Percentiles rank a stretch among this genome's conserved stretches.
Conservation (phyloP, 1,140 invertebrate species). For the Chionoecetes opilio region DNA sequence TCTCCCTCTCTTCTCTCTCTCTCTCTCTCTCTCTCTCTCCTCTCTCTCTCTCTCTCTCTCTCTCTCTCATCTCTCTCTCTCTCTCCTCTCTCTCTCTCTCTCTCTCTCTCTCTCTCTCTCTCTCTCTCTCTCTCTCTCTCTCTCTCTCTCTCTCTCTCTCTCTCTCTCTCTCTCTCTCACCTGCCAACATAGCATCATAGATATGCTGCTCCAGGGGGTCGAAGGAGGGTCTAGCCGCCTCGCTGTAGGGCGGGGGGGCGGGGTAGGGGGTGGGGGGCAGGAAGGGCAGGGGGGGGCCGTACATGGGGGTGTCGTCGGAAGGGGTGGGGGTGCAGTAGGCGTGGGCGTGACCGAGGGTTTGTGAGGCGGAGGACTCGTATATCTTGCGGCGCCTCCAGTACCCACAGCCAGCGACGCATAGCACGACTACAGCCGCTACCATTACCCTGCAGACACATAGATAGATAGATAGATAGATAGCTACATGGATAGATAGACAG, state of each 20-base stretch:
- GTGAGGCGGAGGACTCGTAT: constrained; percentile 73
- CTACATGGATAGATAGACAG: background rate
- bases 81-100: background rate
- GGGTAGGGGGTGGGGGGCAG: constrained; percentile 71
- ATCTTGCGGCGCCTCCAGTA: constrained; percentile 75
- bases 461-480: background rate
- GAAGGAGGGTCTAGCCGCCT: constrained; percentile 62
- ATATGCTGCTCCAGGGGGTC: constrained; percentile 72
- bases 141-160: background rate
- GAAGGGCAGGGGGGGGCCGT: constrained; percentile 70
- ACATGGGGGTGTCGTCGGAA: constrained; percentile 74
- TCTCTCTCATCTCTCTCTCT: too few relatives aligned
- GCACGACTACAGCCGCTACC: constrained; percentile 54
- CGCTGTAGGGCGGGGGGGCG: constrained; percentile 72
- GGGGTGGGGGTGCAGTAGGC: constrained; percentile 67
- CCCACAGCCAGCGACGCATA: constrained; percentile 63
- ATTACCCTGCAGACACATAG: constrained; percentile 38
- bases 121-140: background rate
- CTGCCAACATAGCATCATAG: constrained; percentile 69
- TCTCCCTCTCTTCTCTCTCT: background rate
- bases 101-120: background rate
- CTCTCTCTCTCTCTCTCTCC: background rate
- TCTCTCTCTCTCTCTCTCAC: constrained; percentile 27
- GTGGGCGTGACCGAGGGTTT: constrained; percentile 68
- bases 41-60: background rate